phyloP scores from a whole-genome alignment of 2,797 vertebrate genomes.

The Falco concolor region DNA sequence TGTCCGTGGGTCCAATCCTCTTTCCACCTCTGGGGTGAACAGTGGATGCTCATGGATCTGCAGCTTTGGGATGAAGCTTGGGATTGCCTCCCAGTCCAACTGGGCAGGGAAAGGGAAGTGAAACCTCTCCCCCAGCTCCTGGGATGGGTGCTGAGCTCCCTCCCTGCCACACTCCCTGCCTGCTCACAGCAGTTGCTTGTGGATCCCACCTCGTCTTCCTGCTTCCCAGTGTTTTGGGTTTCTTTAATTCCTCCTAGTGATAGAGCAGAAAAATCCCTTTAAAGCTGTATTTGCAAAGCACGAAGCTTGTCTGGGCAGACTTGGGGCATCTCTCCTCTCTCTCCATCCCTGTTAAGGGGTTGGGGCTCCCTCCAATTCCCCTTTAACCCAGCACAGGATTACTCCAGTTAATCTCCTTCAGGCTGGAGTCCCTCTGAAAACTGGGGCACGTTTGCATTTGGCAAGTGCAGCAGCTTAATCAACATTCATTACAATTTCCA shows the following conservation, averaged over 20 bases:
- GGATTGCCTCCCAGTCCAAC: accelerated
- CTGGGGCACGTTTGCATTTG: neutral
- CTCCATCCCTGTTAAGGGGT: neutral
- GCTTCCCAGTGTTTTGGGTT: accelerated
- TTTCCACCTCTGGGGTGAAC: neutral
- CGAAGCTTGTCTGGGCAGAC: neutral
- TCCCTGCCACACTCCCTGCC: neutral
- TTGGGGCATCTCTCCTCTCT: neutral
- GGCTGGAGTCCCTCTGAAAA: neutral
- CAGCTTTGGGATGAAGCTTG: neutral
- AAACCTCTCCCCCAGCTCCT: accelerated
- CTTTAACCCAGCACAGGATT: neutral
- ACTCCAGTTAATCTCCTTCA: neutral
- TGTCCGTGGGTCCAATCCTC: neutral
- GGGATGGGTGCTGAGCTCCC: neutral
- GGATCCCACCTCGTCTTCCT: neutral
- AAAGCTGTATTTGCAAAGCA: accelerated
- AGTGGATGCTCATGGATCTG: neutral
- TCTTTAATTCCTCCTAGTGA: neutral
- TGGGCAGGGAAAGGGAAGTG: neutral
- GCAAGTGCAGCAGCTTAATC: neutral
- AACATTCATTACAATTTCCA: neutral
- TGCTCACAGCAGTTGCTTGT: neutral
- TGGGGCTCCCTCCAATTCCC: neutral
- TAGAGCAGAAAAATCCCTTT: neutral